These are phyloP conservation scores for Spisula subtruncata DNA, from an alignment of 2,888 invertebrate genomes.

Conservation along the genomic window DNA sequence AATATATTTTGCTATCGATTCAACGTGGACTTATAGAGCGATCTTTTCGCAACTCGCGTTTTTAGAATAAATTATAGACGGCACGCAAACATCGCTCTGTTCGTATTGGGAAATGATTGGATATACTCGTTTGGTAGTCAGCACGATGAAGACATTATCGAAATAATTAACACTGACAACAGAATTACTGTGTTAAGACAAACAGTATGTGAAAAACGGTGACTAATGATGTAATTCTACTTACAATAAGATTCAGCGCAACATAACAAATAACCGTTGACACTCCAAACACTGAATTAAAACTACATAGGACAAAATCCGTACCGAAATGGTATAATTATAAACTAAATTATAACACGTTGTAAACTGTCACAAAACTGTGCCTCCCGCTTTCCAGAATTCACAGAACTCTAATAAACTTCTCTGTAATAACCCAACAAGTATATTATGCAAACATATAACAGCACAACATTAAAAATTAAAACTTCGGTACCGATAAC, in stretches of 20 bases:
- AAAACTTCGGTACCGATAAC: background rate
- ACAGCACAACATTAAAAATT: background rate
- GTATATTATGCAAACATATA: background rate
- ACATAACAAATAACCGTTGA: background rate
- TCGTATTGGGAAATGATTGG: background rate
- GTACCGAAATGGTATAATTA: background rate
- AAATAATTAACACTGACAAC: background rate
- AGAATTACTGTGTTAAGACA: background rate
- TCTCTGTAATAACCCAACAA: background rate
- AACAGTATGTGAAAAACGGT: background rate
- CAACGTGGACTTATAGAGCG: background rate
- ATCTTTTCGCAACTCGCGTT: background rate
- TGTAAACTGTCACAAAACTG: background rate
- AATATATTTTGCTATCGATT: background rate
- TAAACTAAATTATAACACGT: background rate
- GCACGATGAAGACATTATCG: background rate
- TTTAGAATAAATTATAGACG: background rate
- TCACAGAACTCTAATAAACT: background rate
- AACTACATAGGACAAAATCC: background rate
- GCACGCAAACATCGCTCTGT: background rate
- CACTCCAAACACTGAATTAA: no score
- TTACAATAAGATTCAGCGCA: background rate
- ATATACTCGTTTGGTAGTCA: background rate
- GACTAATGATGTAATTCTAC: background rate
- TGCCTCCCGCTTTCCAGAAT: background rate